A percentile compares a stretch with the other conserved stretches of the same genome.
Evolutionary conservation across 2,888 invertebrate species (phyloP).

Genomic region (Lycocerus yunnanus): DNA sequence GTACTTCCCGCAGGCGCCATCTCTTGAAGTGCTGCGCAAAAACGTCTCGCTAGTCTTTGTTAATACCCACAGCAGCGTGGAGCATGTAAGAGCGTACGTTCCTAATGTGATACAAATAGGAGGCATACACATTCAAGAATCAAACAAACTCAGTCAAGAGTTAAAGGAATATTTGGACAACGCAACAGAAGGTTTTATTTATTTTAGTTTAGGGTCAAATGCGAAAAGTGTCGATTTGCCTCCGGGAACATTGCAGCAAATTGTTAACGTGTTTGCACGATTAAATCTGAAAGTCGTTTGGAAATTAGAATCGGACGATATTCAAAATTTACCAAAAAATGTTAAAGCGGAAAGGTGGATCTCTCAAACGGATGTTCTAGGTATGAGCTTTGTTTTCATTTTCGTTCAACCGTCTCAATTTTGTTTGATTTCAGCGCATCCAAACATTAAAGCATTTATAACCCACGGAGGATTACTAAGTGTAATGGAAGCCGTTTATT

Average conservation of each 20-base stretch:
- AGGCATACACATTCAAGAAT: slow-evolving; percentile 56
- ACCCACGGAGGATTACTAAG: slow-evolving; percentile 65
- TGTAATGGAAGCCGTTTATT: slow-evolving; percentile 57
- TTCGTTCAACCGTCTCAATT: neutral
- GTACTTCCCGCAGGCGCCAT: slow-evolving; percentile 34
- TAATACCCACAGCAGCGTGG: slow-evolving; percentile 58
- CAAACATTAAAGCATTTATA: slow-evolving; percentile 61
- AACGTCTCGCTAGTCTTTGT: slow-evolving; percentile 39
- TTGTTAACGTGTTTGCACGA: slow-evolving; percentile 62
- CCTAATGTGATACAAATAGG: slow-evolving; percentile 64
- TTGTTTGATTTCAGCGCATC: slow-evolving; percentile 55
- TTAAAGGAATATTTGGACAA: slow-evolving; percentile 60
- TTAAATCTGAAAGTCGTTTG: slow-evolving; percentile 68
- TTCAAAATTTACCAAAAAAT: slow-evolving; percentile 31
- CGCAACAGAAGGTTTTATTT: slow-evolving; percentile 60
- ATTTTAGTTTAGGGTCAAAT: slow-evolving; percentile 66
- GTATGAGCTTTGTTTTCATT: slow-evolving; percentile 26
- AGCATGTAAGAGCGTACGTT: slow-evolving; percentile 57
- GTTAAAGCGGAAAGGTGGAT: slow-evolving; percentile 40
- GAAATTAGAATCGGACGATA: slow-evolving; percentile 67
- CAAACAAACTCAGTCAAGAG: slow-evolving; percentile 49
- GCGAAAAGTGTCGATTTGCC: slow-evolving; percentile 61
- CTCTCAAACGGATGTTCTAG: slow-evolving; percentile 45
- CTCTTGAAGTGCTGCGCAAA: slow-evolving; percentile 26
- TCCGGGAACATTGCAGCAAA: slow-evolving; percentile 56